Evolutionary conservation across 2,888 invertebrate species (phyloP).

Genomic region (Abrostola triplasia): DNA sequence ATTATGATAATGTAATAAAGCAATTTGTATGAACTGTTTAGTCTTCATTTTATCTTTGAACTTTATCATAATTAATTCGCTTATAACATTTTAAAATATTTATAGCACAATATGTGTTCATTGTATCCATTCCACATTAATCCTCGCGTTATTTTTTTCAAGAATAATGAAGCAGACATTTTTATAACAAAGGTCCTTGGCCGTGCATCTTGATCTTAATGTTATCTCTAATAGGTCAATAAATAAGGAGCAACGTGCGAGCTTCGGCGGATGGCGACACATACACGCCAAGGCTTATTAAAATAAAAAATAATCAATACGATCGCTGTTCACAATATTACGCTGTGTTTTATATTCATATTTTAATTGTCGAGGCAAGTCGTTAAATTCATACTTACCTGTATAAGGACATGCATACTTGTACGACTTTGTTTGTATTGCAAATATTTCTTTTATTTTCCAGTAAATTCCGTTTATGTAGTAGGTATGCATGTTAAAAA

Average conservation of each 20-base stretch:
- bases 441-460: constrained; percentile 28
- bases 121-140: constrained; percentile 70
- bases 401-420: constrained; percentile 22
- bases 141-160: constrained; percentile 78
- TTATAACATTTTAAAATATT: constrained; percentile 34
- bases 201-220: constrained; percentile 88
- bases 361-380: constrained; percentile 71
- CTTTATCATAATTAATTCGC: constrained; percentile 13
- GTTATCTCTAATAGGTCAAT: constrained; percentile 89
- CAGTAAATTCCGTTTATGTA: constrained; percentile 23
- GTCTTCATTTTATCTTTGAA: constrained; percentile 11
- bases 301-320: constrained; percentile 82
- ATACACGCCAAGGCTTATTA: constrained; percentile 83
- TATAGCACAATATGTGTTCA: constrained; percentile 42
- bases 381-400: constrained; percentile 63
- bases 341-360: constrained; percentile 77
- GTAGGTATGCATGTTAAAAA: constrained; percentile 22
- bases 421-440: constrained; percentile 28
- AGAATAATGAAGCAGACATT: constrained; percentile 88
- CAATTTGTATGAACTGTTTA: constrained; percentile 13
- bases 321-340: constrained; percentile 78
- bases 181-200: constrained; percentile 89
- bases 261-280: constrained; percentile 80
- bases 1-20: constrained; percentile 6
- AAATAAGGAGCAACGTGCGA: constrained; percentile 87